Evolutionary conservation across 2,888 invertebrate genomes (phyloP).

Genomic region (Amorpha juglandis): DNA sequence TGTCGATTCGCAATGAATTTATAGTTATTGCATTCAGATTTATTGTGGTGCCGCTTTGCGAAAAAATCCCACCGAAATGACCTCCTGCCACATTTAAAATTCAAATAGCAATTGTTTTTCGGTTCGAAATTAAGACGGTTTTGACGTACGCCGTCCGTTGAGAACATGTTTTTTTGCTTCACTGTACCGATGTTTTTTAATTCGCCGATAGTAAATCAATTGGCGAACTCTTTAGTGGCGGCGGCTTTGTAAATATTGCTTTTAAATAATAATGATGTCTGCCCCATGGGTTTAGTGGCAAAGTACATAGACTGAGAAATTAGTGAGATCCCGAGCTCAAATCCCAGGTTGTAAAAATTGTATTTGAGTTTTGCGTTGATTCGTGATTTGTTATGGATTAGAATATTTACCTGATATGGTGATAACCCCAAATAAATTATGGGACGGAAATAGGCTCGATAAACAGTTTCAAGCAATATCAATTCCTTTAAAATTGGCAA

Average conservation of each 20-base stretch:
- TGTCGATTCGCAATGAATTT: conserved; percentile 84
- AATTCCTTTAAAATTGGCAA: no score
- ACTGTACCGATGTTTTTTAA: conserved; percentile 55
- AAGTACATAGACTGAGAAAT: no score
- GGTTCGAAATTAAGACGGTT: conserved; percentile 80
- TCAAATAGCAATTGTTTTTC: conserved; percentile 80
- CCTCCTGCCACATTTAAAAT: conserved; percentile 77
- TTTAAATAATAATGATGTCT: conserved; percentile 15
- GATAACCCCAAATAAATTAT: no score
- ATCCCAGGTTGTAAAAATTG: no score
- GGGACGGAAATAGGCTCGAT: no score
- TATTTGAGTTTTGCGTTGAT: no score
- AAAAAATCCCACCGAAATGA: conserved; percentile 78
- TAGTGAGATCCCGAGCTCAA: no score
- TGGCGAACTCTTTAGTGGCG: conserved; percentile 50
- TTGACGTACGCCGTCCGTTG: conserved; percentile 72
- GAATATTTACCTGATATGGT: no score
- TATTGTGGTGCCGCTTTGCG: conserved; percentile 73
- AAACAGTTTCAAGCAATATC: no score
- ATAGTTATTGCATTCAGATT: conserved; percentile 82
- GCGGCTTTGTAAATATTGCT: conserved; percentile 32
- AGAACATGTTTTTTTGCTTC: conserved; percentile 63
- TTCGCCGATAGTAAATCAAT: conserved; percentile 70
- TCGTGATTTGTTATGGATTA: no score
- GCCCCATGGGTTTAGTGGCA: no score